Conservation (phyloP, 2,113 vertebrate species). For the Ia io region DNA sequence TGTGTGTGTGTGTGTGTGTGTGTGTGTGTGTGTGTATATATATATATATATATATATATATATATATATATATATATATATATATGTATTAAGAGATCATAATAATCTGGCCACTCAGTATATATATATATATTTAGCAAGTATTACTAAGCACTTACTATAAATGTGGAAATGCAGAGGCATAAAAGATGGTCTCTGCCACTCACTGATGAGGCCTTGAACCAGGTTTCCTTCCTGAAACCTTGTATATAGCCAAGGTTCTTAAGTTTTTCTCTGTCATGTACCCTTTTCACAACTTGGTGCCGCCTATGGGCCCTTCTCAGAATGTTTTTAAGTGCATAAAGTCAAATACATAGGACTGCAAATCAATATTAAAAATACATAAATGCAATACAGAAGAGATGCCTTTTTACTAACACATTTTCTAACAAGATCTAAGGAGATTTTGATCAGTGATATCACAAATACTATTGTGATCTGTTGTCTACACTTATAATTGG, state of each 20-base stretch:
- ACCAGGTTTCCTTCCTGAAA: background rate
- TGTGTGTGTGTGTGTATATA: too few species aligned
- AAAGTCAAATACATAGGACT: background rate
- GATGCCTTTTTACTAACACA: background rate
- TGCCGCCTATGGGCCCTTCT: background rate
- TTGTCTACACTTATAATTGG: background rate
- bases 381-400: background rate
- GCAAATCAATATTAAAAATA: background rate
- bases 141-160: background rate
- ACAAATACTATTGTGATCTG: background rate
- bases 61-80: too few species aligned
- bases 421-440: background rate
- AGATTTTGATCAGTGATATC: background rate
- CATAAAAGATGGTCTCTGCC: background rate
- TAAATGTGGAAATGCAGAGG: background rate
- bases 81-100: too few species aligned
- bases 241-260: background rate
- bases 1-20: too few species aligned
- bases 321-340: background rate
- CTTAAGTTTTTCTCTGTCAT: background rate
- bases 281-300: background rate
- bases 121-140: background rate
- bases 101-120: too few species aligned
- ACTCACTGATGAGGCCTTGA: background rate
- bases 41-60: too few species aligned